A percentile compares a stretch with the other conserved stretches of the same genome.
phyloP scores from a whole-genome alignment of 2,797 vertebrate species.

The Anguilla anguilla region DNA sequence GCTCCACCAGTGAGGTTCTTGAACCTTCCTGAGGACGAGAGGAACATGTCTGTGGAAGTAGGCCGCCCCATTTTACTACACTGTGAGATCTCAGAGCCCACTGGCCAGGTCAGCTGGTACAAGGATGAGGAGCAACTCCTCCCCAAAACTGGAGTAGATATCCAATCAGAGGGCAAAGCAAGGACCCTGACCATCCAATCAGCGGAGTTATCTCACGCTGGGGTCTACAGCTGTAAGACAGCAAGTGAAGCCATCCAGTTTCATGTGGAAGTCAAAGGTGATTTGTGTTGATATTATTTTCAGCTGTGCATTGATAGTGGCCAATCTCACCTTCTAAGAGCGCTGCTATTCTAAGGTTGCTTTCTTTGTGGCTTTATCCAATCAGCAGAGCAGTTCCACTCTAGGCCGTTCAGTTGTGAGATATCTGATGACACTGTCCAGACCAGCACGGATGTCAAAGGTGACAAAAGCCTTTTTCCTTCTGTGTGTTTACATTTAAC shows the following conservation, averaged over 20 bases:
- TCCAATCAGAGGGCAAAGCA: constrained; percentile 70
- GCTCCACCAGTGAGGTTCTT: constrained; percentile 61
- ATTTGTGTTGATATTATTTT: constrained; percentile 67
- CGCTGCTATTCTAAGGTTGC: constrained; percentile 62
- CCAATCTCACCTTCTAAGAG: constrained; percentile 22
- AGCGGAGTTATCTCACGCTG: constrained; percentile 65
- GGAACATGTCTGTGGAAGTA: constrained; percentile 56
- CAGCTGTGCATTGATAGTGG: constrained; percentile 58
- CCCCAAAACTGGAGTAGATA: constrained; percentile 65
- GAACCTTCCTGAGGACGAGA: constrained; percentile 64
- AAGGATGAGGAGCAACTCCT: constrained; percentile 79
- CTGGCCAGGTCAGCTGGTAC: constrained; percentile 78
- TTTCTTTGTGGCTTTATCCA: constrained; percentile 80
- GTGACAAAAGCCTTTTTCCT: constrained; percentile 83
- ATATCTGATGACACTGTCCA: constrained; percentile 72
- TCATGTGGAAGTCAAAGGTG: constrained; percentile 81
- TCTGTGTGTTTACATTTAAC: constrained; percentile 75
- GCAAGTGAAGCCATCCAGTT: constrained; percentile 65
- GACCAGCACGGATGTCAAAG: constrained; percentile 83
- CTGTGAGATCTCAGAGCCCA: constrained; percentile 81
- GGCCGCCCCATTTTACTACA: constrained; percentile 74
- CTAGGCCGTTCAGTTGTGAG: constrained; percentile 75
- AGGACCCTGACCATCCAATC: constrained; percentile 65
- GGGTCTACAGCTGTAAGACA: constrained; percentile 70
- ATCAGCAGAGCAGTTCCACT: constrained; percentile 67